Percentiles rank a stretch among this genome's conserved stretches.
Evolutionary conservation across 2,888 invertebrate genomes (phyloP).

Genomic region (Esperia sulphurella): DNA sequence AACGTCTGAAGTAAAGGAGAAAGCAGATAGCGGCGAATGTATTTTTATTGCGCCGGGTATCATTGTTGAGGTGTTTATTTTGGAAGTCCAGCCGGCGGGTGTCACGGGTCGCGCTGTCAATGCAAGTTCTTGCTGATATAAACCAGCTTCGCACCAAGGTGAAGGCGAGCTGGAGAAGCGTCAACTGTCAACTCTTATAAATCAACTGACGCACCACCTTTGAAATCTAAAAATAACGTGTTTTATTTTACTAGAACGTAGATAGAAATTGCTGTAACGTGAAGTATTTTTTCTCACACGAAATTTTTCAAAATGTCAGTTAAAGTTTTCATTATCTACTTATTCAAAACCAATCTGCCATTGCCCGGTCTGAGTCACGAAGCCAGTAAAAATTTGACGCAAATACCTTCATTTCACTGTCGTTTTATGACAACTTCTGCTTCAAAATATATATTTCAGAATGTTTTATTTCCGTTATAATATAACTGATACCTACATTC

Average conservation of each 20-base stretch:
- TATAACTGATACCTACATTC: not conserved
- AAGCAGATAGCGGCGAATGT: conserved; percentile 36
- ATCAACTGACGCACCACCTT: conserved; percentile 51
- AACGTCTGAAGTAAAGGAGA: conserved; percentile 12
- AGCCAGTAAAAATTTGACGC: conserved; percentile 17
- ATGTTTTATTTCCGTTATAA: conserved; percentile 7
- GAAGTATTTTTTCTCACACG: too few species aligned
- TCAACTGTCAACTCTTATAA: conserved; percentile 60
- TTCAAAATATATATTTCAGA: conserved; percentile 2
- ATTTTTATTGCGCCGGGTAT: conserved; percentile 53
- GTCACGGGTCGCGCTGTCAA: conserved; percentile 60
- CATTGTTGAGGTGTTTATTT: conserved; percentile 66
- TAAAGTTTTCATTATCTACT: too few species aligned
- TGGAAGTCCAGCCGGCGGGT: conserved; percentile 47
- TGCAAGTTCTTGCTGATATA: conserved; percentile 53
- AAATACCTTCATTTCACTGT: conserved; percentile 17
- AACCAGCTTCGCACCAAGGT: conserved; percentile 66
- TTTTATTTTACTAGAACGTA: not conserved
- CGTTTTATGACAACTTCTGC: conserved; percentile 20
- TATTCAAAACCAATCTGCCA: too few species aligned
- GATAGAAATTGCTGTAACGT: not conserved
- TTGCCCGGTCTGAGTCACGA: not conserved
- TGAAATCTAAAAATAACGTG: conserved; percentile 23
- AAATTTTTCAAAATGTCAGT: not conserved
- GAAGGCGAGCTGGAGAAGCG: conserved; percentile 59